Conservation (phyloP, 1,140 invertebrate species). For the Euwallacea similis region DNA sequence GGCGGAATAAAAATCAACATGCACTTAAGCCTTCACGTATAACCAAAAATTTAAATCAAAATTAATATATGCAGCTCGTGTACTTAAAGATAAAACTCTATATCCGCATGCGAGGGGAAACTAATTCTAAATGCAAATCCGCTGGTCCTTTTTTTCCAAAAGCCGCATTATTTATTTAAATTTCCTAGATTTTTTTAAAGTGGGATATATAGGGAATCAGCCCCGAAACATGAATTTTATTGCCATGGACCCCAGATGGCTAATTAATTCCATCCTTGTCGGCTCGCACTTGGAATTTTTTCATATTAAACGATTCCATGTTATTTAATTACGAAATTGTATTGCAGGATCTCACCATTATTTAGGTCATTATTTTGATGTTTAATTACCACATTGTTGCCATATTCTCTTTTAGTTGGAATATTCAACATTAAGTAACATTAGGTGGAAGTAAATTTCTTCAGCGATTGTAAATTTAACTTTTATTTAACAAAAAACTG, state of each 20-base stretch:
- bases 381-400: too few relatives aligned
- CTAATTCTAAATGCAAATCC: constrained; percentile 29
- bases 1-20: too few relatives aligned
- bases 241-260: constrained; percentile 10
- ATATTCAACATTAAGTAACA: too few relatives aligned
- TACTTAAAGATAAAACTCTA: constrained; percentile 25
- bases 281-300: constrained; percentile 1
- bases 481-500: too few relatives aligned
- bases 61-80: constrained; percentile 20
- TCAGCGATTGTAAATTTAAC: too few relatives aligned
- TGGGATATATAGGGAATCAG: constrained; percentile 16
- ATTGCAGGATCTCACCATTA: too few relatives aligned
- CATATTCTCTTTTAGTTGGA: too few relatives aligned
- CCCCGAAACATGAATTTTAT: constrained; percentile 12
- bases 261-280: constrained; percentile 12
- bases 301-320: not conserved
- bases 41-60: constrained; percentile 11
- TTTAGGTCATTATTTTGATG: too few relatives aligned
- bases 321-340: too few relatives aligned
- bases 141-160: constrained; percentile 5
- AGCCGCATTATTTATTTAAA: constrained; percentile 28
- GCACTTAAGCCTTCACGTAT: too few relatives aligned
- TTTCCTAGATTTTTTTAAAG: constrained; percentile 20
- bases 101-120: constrained; percentile 22
- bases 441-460: too few relatives aligned